phyloP scores from a whole-genome alignment of 2,113 vertebrate genomes.

The Saimiri boliviensis region DNA sequence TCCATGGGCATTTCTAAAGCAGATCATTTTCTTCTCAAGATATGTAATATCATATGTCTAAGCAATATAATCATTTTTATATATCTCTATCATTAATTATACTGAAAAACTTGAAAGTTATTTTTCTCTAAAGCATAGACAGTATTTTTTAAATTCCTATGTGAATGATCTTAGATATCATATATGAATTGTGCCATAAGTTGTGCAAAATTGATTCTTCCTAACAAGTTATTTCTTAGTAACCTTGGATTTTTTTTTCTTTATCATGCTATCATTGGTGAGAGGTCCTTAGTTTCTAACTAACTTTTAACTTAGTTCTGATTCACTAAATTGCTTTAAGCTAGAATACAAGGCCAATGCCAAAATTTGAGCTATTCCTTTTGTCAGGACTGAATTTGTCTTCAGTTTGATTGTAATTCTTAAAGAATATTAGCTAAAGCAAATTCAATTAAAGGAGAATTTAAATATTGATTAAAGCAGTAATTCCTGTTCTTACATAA shows the following conservation, averaged over 20 bases:
- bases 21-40: neutral
- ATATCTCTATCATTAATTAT: neutral
- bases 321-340: neutral
- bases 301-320: neutral
- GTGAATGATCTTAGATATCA: neutral
- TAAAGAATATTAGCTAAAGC: neutral
- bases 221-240: neutral
- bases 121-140: neutral
- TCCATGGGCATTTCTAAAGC: neutral
- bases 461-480: slow-evolving; percentile 55
- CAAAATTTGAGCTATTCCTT: neutral
- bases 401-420: slow-evolving; percentile 26
- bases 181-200: neutral
- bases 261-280: neutral
- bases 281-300: slow-evolving; percentile 15
- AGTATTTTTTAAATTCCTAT: neutral
- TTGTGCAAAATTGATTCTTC: neutral
- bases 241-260: neutral
- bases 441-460: slow-evolving; percentile 13
- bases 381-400: neutral
- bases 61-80: neutral
- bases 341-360: neutral
- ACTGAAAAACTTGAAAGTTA: neutral
- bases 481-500: neutral
- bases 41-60: neutral